These are phyloP conservation scores for Polypterus senegalus DNA, from an alignment of 2,113 vertebrate species.

Conservation along the genomic window DNA sequence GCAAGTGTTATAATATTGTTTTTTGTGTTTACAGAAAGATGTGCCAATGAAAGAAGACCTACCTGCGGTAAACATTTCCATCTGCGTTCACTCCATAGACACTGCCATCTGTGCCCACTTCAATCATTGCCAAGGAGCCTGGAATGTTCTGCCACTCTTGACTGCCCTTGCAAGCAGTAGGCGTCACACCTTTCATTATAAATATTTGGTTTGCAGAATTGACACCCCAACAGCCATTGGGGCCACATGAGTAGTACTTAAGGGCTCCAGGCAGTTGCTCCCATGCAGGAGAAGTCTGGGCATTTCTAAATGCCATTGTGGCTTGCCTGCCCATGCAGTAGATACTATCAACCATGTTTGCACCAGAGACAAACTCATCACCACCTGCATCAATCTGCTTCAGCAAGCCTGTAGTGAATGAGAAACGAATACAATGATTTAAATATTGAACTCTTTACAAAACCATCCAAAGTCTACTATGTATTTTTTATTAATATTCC, in stretches of 20 bases:
- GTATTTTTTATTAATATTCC: background rate
- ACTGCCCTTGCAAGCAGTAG: background rate
- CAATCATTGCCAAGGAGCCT: background rate
- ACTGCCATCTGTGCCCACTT: conserved; percentile 6
- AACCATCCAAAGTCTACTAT: background rate
- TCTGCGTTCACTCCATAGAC: background rate
- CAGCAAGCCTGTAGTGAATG: conserved; percentile 1
- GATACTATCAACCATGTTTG: background rate
- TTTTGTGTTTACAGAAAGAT: no score
- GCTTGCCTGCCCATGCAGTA: background rate
- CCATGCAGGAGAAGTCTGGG: background rate
- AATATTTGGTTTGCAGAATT: background rate
- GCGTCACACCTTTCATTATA: conserved; percentile 3
- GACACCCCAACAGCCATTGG: conserved; percentile 10
- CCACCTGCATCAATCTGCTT: background rate
- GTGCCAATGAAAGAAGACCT: no score
- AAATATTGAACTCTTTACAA: background rate
- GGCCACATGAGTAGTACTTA: conserved; percentile 8
- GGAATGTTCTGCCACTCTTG: rapidly evolving
- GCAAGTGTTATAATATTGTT: no score
- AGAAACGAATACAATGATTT: background rate
- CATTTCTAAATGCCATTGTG: no score
- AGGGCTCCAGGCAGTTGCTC: background rate
- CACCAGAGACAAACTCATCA: background rate
- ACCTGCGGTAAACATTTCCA: background rate